phyloP scores from a whole-genome alignment of 2,113 vertebrate genomes.

The Tenrec ecaudatus region DNA sequence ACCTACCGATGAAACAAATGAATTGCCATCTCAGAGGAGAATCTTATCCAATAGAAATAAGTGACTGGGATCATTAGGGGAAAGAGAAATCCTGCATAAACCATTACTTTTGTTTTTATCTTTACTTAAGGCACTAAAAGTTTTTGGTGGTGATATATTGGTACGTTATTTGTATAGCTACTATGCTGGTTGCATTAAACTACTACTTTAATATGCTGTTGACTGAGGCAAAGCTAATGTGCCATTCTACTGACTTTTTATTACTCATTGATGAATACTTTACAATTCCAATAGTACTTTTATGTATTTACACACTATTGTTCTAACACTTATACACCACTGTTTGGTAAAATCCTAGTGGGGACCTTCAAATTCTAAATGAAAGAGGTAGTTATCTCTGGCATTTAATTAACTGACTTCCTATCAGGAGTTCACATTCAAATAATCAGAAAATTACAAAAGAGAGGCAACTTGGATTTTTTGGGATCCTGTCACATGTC shows the following conservation, averaged over 20 bases:
- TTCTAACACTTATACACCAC: background rate
- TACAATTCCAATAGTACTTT: background rate
- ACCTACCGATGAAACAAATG: background rate
- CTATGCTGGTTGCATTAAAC: background rate
- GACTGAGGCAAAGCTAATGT: background rate
- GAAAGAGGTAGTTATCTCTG: background rate
- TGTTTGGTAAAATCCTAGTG: slow-evolving; percentile 31
- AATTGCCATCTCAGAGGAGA: background rate
- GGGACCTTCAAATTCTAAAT: slow-evolving; percentile 42
- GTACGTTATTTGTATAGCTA: background rate
- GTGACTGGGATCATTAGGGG: background rate
- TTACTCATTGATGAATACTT: slow-evolving; percentile 9
- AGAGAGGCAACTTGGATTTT: background rate
- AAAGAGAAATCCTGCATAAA: background rate
- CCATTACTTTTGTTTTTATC: background rate
- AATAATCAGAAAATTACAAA: slow-evolving; percentile 19
- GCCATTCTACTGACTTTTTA: background rate
- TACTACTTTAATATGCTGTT: background rate
- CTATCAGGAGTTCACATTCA: background rate
- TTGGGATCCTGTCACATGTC: background rate
- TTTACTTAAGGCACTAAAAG: background rate
- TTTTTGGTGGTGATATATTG: background rate
- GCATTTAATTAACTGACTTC: slow-evolving; percentile 29
- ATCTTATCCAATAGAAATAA: background rate
- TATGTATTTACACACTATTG: background rate